A percentile compares a stretch with the other conserved stretches of the same genome.
These are phyloP conservation scores for Nycticryphes semicollaris DNA, from an alignment of 2,113 vertebrate genomes.

Conservation along the genomic window DNA sequence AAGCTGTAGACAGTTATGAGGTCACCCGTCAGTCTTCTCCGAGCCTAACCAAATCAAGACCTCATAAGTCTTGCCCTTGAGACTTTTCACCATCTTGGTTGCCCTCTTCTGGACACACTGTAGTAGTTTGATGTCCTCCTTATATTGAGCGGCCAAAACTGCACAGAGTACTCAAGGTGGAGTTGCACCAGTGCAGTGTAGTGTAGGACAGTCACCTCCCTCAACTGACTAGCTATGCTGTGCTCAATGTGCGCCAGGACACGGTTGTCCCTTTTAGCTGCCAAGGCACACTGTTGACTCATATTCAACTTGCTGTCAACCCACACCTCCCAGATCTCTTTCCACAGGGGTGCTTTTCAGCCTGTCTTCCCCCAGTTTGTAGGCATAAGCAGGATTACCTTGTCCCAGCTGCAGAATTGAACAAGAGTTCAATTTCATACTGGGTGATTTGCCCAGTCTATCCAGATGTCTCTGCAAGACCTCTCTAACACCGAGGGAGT, in stretches of 20 bases:
- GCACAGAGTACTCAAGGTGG: fast-evolving
- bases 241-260: neutral
- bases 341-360: neutral
- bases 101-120: neutral
- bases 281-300: neutral
- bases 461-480: neutral
- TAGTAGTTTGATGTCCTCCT: neutral
- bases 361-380: fast-evolving
- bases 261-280: neutral
- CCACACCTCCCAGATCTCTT: neutral
- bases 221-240: fast-evolving
- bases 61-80: neutral
- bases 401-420: neutral
- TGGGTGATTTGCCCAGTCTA: neutral
- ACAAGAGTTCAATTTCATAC: neutral
- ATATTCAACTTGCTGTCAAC: neutral
- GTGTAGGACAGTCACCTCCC: neutral
- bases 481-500: neutral
- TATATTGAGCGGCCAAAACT: neutral
- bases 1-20: neutral
- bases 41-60: neutral
- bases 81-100: neutral
- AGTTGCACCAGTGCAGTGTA: neutral
- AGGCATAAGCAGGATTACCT: neutral
- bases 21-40: neutral